These are phyloP conservation scores for Anthophora plumipes DNA, from an alignment of 2,888 invertebrate genomes.

Conservation along the genomic window DNA sequence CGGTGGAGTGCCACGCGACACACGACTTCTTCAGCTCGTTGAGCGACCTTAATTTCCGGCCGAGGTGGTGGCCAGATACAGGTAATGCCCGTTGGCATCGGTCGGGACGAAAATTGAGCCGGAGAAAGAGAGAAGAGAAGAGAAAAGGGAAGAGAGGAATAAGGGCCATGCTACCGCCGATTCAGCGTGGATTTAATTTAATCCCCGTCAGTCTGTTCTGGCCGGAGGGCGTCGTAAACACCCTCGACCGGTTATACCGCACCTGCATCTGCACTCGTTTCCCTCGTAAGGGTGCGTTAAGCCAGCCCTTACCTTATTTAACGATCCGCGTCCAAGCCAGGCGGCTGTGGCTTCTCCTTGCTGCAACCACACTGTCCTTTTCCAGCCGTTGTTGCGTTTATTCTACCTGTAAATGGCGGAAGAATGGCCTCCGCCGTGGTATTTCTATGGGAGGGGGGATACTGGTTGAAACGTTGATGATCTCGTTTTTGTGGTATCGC, in stretches of 20 bases:
- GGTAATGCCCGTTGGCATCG: conserved; percentile 37
- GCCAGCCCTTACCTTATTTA: conserved; percentile 42
- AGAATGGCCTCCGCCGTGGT: neutral
- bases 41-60: conserved; percentile 58
- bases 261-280: conserved; percentile 66
- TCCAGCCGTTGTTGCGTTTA: neutral
- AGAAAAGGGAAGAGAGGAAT: conserved; percentile 11
- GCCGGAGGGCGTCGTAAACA: conserved; percentile 76
- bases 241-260: conserved; percentile 72
- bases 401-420: neutral
- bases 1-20: neutral
- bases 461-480: too few relatives aligned
- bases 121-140: conserved; percentile 7
- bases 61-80: conserved; percentile 47
- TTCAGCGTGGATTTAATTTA: conserved; percentile 77
- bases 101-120: conserved; percentile 57
- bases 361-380: neutral
- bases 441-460: too few relatives aligned
- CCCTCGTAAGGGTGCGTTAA: conserved; percentile 30
- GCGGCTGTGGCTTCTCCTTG: neutral
- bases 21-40: conserved; percentile 31
- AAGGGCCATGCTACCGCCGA: conserved; percentile 63
- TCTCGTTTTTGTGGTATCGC: too few relatives aligned
- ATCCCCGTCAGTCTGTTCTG: conserved; percentile 75
- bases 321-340: conserved; percentile 20